Base-by-base conservation (phyloP, 2,113 vertebrate species). In the Leiothrix lutea region DNA sequence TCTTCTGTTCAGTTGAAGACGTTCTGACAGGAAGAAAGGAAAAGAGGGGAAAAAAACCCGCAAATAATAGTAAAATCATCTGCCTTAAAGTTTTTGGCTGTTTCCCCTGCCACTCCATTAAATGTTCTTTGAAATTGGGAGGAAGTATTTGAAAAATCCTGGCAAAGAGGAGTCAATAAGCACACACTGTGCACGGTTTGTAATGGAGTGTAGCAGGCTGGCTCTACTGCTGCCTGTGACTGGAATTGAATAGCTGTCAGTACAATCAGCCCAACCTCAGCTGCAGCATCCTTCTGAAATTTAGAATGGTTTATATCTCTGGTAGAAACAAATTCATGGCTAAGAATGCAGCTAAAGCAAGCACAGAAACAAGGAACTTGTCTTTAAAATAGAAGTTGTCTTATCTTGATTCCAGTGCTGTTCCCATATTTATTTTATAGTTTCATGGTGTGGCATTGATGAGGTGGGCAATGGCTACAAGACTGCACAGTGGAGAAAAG, bases 41-140 rank as follows among this genome's bases (percentile, higher is more conserved):
- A 14, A 14, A 25, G 6, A 20, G 6, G 8, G 6, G 1, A 1
- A 6, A 18, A 12, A 9, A 14, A 11, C 3, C 4, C 2, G 3
- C 5, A 48, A 51, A 53, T 45, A 45, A 18, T 47, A 53, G 16
- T 62, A 58, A 57, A 79, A 47, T 72, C 19, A 35, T 15, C 31
- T 47, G 8, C 0, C 35, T 56, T 80, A 64, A 57, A 73, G 31
- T 29, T 12, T 18, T 40, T 28, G 23, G 4, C 74, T 51, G 29
- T 51, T 57, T 38, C 5, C 3, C 3, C 8, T 6, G 8, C 20
- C 1, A 0, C 26, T 60, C 35, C 40, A 38, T 54, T 71, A 81
- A 56, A 36, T 23, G 5, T 8, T 79, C 19, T 20, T 92, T 8
- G 12, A 67, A 90, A 61, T 5, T 15, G 7, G 24, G n/a, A 79